phyloP scores from a whole-genome alignment of 2,888 invertebrate species.

The Lomographa bimaculata region DNA sequence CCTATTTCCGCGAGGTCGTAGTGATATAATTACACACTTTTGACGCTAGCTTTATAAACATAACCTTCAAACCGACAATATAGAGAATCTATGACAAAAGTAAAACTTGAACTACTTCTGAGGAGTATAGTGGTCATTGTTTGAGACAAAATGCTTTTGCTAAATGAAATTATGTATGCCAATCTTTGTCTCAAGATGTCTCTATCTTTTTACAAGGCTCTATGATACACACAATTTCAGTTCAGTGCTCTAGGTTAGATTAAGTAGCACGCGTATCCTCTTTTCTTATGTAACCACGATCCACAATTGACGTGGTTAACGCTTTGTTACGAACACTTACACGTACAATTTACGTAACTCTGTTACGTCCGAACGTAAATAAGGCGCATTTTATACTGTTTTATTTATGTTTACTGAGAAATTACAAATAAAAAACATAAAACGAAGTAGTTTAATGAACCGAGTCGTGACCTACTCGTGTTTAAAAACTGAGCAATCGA shows the following conservation, averaged over 20 bases:
- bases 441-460: constrained; percentile 30
- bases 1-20: constrained; percentile 34
- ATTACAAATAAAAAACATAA: constrained; percentile 15
- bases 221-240: constrained; percentile 7
- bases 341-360: constrained; percentile 25
- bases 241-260: constrained; percentile 4
- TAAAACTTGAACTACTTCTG: constrained; percentile 11
- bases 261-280: constrained; percentile 13
- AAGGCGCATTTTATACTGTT: constrained; percentile 7
- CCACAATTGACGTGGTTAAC: constrained; percentile 21
- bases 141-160: too few species aligned
- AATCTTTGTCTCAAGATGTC: constrained; percentile 1
- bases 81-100: constrained; percentile 25
- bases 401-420: constrained; percentile 8
- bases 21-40: constrained; percentile 36
- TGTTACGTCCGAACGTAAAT: constrained; percentile 15
- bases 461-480: constrained; percentile 41
- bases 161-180: neutral
- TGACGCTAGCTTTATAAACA: constrained; percentile 28
- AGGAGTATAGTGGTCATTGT: too few species aligned
- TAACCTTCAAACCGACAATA: constrained; percentile 33
- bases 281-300: constrained; percentile 25
- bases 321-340: constrained; percentile 18
- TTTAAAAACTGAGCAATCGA: constrained; percentile 30
- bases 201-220: too few species aligned